Evolutionary conservation across 2,888 invertebrate species (phyloP).

Genomic region (Onthophagus sagittarius): DNA sequence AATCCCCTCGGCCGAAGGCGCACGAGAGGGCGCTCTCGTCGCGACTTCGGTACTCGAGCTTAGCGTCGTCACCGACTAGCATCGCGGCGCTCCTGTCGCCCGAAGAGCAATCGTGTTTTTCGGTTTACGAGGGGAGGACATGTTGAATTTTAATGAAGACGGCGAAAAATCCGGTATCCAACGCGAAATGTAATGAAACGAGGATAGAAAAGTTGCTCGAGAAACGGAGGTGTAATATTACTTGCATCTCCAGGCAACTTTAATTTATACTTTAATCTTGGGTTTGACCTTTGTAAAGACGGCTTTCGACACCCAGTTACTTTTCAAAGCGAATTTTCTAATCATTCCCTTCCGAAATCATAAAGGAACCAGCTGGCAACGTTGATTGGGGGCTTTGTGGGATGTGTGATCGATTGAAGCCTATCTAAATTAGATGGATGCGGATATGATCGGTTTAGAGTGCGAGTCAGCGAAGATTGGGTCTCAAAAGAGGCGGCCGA

Average conservation of each 20-base stretch:
- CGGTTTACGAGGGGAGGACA: neutral
- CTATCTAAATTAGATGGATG: slow-evolving; percentile 20
- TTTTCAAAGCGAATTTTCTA: neutral
- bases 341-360: neutral
- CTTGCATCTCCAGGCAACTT: neutral
- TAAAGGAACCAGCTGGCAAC: slow-evolving; percentile 12
- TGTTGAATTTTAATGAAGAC: neutral
- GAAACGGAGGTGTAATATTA: neutral
- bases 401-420: slow-evolving; percentile 17
- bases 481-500: slow-evolving; percentile 1
- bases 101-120: neutral
- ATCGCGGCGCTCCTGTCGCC: neutral
- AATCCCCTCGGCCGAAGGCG: neutral
- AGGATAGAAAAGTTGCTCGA: neutral
- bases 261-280: neutral
- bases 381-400: slow-evolving; percentile 26
- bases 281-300: neutral
- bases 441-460: slow-evolving; percentile 19
- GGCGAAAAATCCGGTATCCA: neutral
- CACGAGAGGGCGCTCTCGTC: neutral
- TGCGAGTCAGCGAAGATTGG: slow-evolving; percentile 10
- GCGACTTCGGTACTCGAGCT: neutral
- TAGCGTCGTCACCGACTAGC: neutral
- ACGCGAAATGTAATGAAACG: neutral
- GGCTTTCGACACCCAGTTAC: neutral